Evolutionary conservation across 2,888 invertebrate species (phyloP).

Genomic region (Adineta ricciae): DNA sequence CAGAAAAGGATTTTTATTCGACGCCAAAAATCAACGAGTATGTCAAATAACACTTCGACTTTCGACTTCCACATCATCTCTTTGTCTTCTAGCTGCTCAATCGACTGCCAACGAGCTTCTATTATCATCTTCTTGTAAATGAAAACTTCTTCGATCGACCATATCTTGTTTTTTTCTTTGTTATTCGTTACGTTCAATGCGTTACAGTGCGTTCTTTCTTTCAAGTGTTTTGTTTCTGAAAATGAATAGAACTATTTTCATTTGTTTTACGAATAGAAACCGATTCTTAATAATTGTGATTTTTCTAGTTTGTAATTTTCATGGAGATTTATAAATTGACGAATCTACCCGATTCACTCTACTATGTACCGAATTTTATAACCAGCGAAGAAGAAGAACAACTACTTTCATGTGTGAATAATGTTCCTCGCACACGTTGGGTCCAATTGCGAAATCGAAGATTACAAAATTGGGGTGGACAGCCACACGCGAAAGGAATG

Average conservation of each 20-base stretch:
- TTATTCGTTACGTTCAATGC: not conserved
- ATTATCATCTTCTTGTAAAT: not conserved
- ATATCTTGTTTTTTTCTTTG: not conserved
- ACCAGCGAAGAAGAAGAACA: constrained; percentile 56
- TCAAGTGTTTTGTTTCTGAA: not conserved
- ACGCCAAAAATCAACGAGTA: not conserved
- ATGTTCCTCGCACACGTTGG: constrained; percentile 85
- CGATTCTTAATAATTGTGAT: not conserved
- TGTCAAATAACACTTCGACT: not conserved
- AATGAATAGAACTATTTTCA: not conserved
- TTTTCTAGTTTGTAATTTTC: not conserved
- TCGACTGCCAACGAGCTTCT: not conserved
- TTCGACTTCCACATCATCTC: too few species aligned
- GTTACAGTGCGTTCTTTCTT: not conserved
- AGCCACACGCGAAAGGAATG: constrained; percentile 85
- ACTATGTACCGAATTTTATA: constrained; percentile 79
- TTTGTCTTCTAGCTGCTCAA: not conserved
- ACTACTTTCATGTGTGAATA: constrained; percentile 65
- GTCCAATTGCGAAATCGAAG: constrained; percentile 76
- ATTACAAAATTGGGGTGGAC: constrained; percentile 89
- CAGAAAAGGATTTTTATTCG: not conserved
- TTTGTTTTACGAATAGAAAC: not conserved
- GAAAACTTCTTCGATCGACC: not conserved
- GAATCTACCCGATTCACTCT: constrained; percentile 53
- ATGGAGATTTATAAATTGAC: not conserved